Percentiles rank a stretch among this genome's conserved stretches.
phyloP scores from a whole-genome alignment of 2,113 vertebrate genomes.

The Toxostoma redivivum region DNA sequence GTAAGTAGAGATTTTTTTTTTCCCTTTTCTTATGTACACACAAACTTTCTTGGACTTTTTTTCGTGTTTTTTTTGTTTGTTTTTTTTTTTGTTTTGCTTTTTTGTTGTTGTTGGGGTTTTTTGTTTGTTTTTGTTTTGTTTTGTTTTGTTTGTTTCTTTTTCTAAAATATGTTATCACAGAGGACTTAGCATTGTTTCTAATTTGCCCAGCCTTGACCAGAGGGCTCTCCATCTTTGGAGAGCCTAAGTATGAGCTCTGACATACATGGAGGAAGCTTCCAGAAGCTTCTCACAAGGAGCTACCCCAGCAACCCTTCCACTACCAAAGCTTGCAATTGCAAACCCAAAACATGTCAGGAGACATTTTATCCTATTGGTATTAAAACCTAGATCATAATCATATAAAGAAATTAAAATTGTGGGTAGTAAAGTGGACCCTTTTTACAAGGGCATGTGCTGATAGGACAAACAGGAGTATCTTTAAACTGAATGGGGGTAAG shows the following conservation, averaged over 20 bases:
- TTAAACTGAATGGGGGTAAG: background rate
- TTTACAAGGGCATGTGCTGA: background rate
- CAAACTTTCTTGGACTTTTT: too few relatives aligned
- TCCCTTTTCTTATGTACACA: fast-evolving
- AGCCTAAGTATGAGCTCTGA: background rate
- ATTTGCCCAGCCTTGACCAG: background rate
- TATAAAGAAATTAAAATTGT: background rate
- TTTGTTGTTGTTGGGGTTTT: background rate
- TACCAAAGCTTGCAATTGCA: background rate
- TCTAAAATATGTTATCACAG: background rate
- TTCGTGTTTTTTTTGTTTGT: background rate
- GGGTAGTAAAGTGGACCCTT: background rate
- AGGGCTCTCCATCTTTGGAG: background rate
- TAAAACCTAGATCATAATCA: background rate
- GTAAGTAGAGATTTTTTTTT: background rate
- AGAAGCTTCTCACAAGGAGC: background rate
- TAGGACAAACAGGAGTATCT: background rate
- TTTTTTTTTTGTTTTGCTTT: background rate
- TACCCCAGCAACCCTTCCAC: fast-evolving
- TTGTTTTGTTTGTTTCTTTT: fast-evolving
- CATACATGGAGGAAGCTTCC: background rate
- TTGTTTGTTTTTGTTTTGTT: too few relatives aligned
- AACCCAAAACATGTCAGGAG: background rate
- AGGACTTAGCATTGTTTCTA: background rate
- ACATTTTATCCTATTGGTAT: background rate